A percentile compares a stretch with the other conserved stretches of the same genome.
Conservation (phyloP, 2,113 vertebrate species). For the Passerina amoena region DNA sequence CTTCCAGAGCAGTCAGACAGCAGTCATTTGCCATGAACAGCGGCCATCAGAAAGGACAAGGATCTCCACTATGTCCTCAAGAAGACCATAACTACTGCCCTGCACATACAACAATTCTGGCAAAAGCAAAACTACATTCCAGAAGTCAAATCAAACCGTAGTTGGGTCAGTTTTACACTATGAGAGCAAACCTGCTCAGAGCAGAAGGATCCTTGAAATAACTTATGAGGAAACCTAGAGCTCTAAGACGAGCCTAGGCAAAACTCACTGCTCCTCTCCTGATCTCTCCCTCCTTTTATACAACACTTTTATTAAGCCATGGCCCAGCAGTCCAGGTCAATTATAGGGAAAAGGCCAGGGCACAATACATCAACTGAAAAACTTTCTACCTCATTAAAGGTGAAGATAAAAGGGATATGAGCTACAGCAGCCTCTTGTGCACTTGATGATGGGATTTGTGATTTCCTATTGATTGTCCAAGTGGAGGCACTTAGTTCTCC, state of each 20-base stretch:
- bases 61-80: background rate
- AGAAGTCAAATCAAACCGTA: background rate
- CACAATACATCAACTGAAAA: slow-evolving; percentile 24
- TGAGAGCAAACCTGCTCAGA: background rate
- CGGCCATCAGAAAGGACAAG: background rate
- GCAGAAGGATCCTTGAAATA: slow-evolving; percentile 1
- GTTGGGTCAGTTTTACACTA: background rate
- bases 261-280: background rate
- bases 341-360: slow-evolving; percentile 39
- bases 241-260: background rate
- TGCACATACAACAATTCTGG: background rate
- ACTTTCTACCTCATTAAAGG: slow-evolving; percentile 65
- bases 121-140: background rate
- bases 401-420: slow-evolving; percentile 64
- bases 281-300: background rate
- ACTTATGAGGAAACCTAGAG: background rate
- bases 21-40: background rate
- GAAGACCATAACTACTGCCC: background rate
- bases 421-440: slow-evolving; percentile 3
- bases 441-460: slow-evolving; percentile 47
- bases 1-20: background rate
- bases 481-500: slow-evolving; percentile 35
- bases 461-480: slow-evolving; percentile 68
- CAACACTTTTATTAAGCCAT: slow-evolving; percentile 8
- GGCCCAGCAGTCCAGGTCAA: slow-evolving; percentile 36